A percentile compares a stretch with the other conserved stretches of the same genome.
phyloP scores from a whole-genome alignment of 2,888 invertebrate species.

The Tetheella fluctuosa region DNA sequence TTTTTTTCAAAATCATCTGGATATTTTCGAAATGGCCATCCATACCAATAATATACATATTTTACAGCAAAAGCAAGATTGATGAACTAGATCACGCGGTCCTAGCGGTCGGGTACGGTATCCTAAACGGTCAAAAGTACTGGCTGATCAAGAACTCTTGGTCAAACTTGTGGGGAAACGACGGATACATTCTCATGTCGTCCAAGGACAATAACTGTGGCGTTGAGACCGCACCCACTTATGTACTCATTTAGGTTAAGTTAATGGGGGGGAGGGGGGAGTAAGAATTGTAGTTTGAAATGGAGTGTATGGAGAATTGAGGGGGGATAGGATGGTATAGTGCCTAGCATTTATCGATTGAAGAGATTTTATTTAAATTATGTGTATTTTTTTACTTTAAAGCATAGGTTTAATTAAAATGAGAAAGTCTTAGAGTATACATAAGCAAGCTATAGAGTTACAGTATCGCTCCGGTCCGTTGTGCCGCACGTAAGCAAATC shows the following conservation, averaged over 20 bases:
- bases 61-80: constrained; percentile 87
- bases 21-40: too few species aligned
- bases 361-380: neutral
- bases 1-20: too few species aligned
- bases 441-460: too few species aligned
- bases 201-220: constrained; percentile 96
- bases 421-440: too few species aligned
- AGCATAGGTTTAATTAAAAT: too few species aligned
- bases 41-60: neutral
- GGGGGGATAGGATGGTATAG: neutral
- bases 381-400: neutral
- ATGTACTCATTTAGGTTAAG: constrained; percentile 86
- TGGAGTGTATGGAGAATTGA: neutral
- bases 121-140: constrained; percentile 91
- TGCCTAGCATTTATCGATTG: constrained; percentile 1
- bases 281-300: neutral
- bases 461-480: too few species aligned
- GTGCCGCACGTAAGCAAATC: too few species aligned
- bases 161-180: constrained; percentile 99
- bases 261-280: neutral
- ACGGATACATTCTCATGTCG: constrained; percentile 97
- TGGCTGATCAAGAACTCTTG: constrained; percentile 98
- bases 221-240: constrained; percentile 93
- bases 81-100: constrained; percentile 96
- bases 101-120: constrained; percentile 95